Conservation (phyloP, 2,888 invertebrate species). For the Mechanitis mazaeus region DNA sequence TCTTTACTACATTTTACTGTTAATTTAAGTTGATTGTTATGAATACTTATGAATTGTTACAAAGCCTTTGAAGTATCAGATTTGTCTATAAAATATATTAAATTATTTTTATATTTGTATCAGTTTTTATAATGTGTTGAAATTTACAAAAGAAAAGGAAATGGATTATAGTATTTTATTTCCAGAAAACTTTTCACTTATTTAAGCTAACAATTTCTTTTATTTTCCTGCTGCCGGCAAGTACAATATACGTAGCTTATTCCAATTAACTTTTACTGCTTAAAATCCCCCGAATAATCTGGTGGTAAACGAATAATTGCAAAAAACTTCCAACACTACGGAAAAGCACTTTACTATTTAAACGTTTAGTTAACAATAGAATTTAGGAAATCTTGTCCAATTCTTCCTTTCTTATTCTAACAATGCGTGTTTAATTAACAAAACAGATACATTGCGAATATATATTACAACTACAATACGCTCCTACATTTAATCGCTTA, state of each 20-base stretch:
- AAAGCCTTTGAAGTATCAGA: too few relatives aligned
- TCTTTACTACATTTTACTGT: too few relatives aligned
- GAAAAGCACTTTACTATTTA: neutral
- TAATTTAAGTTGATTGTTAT: too few relatives aligned
- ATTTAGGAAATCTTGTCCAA: neutral
- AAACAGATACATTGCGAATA: too few relatives aligned
- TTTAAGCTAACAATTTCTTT: slow-evolving; percentile 6
- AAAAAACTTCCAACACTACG: slow-evolving; percentile 3
- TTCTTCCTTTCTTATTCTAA: too few relatives aligned
- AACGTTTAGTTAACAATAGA: slow-evolving; percentile 4
- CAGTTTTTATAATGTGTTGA: neutral
- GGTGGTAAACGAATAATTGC: slow-evolving; percentile 5
- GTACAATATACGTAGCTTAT: slow-evolving; percentile 4
- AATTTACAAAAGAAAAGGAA: too few relatives aligned
- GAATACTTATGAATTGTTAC: too few relatives aligned
- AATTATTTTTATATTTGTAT: neutral
- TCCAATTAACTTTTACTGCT: slow-evolving; percentile 8
- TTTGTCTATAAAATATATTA: too few relatives aligned
- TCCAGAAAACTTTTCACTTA: neutral
- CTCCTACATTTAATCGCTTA: too few relatives aligned
- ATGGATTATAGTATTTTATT: neutral
- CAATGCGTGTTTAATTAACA: too few relatives aligned
- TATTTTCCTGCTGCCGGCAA: slow-evolving; percentile 2
- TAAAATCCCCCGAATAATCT: slow-evolving; percentile 5
- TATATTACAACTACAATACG: too few relatives aligned